Base-by-base conservation (phyloP, 2,888 invertebrate species). In the Rugalucina vietnamica region DNA sequence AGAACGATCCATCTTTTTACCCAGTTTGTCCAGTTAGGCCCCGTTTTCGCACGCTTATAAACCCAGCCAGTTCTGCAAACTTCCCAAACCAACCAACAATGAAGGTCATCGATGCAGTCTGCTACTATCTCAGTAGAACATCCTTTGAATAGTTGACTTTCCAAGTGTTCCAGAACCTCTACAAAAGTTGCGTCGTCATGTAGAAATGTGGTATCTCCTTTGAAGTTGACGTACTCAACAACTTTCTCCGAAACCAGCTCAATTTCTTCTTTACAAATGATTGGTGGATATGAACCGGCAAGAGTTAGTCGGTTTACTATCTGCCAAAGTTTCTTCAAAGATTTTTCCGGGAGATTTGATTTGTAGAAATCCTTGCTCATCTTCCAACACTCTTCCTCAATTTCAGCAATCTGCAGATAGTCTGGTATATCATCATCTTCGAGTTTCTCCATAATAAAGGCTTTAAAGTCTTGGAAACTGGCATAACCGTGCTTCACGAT, bases 21-120 rank as follows among this genome's bases (percentile, higher is more conserved):
- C 88, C 88, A 88, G 27, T 79, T 81, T 1, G 89, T 83, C 89
- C 89, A 89, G 71, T 89, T 89, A 18, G 85, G 82, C 43, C 82
- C 81, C 29, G 87, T 86, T 39, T 74, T 73, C 5, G 82, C 84
- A 14, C 89, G 79, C 50, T 84, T 81, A 54, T 84, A 79, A 29
- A 88, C 43, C 84, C 85, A 88, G 5, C 86, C 88, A 18, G 80
- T 72, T 78, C 80, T 85, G 27, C 84, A 57, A n/a, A 88, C 76
- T 37, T 88, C 89, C 54, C 65, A 50, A 4, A 89, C 88, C 18
- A 89, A 76, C 88, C 86, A 87, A 27, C 43, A 57, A 43, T 85
- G 65, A 4, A 89, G 57, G n/a, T 87, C 85, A n/a, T 85, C 82
- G 14, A 87, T 80, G n/a, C 76, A 69, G 18, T 76, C 54, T 1